These are phyloP conservation scores for Dynastes tityus DNA, from an alignment of 2,888 invertebrate species.

Conservation along the genomic window DNA sequence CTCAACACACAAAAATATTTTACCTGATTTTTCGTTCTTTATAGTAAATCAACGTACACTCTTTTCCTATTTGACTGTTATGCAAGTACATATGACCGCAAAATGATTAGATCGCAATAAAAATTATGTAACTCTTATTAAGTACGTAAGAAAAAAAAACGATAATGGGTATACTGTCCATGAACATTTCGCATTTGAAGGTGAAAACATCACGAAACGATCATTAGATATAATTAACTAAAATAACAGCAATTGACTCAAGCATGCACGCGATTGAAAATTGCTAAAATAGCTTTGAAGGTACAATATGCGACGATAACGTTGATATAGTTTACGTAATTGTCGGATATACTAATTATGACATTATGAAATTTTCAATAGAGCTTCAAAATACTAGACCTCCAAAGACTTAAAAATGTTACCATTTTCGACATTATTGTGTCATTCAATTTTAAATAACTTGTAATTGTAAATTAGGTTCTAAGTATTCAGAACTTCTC, in stretches of 20 bases:
- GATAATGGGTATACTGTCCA: neutral
- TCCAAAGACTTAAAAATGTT: no score
- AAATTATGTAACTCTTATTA: neutral
- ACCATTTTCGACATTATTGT: no score
- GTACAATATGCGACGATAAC: neutral
- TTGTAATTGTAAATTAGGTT: no score
- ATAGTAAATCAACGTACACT: no score
- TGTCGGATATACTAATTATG: no score
- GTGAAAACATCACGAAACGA: conserved; percentile 20
- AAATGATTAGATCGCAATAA: neutral
- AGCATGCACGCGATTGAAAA: neutral
- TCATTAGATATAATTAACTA: conserved; percentile 12
- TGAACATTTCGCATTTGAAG: conserved; percentile 11
- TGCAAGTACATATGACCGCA: conserved; percentile 4
- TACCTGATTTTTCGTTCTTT: no score
- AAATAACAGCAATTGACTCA: neutral
- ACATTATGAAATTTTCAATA: no score
- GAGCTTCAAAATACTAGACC: no score
- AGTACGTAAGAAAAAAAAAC: neutral
- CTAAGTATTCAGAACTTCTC: no score
- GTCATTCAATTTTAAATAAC: no score
- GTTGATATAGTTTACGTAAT: no score
- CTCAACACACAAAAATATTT: no score
- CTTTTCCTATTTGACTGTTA: neutral
- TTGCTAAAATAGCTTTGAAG: neutral